These are phyloP conservation scores for Iguana delicatissima DNA, from an alignment of 2,797 vertebrate species.

Conservation along the genomic window DNA sequence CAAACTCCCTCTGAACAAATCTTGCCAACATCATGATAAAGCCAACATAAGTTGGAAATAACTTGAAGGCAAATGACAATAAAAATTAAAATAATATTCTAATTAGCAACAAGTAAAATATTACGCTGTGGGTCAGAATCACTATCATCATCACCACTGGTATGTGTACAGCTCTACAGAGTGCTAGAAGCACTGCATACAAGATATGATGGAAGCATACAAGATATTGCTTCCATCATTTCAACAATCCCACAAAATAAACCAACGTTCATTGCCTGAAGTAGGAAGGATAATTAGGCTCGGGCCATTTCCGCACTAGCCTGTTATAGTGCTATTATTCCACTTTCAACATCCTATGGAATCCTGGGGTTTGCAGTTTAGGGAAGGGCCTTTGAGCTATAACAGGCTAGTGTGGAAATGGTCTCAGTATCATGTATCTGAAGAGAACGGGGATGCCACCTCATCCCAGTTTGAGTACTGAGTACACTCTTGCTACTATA, in stretches of 20 bases:
- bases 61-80: too few species aligned
- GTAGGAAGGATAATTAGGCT: not conserved
- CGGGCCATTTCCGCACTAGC: too few species aligned
- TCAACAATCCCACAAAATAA: not conserved
- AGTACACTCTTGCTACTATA: not conserved
- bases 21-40: too few species aligned
- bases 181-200: not conserved
- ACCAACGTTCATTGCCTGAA: not conserved
- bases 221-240: not conserved
- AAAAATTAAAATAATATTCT: not conserved
- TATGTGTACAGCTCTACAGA: not conserved
- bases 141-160: not conserved
- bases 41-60: too few species aligned
- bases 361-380: too few species aligned
- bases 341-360: too few species aligned
- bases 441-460: not conserved
- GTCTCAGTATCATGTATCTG: too few species aligned
- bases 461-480: not conserved
- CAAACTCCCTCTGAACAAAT: too few species aligned
- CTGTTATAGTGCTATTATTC: too few species aligned
- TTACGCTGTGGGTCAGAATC: not conserved
- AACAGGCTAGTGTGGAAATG: too few species aligned
- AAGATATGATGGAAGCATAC: not conserved
- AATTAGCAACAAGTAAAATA: not conserved
- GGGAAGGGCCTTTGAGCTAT: too few species aligned